Percentiles rank a stretch among this genome's conserved stretches.
phyloP scores from a whole-genome alignment of 2,888 invertebrate genomes.

The Agrilus mali region DNA sequence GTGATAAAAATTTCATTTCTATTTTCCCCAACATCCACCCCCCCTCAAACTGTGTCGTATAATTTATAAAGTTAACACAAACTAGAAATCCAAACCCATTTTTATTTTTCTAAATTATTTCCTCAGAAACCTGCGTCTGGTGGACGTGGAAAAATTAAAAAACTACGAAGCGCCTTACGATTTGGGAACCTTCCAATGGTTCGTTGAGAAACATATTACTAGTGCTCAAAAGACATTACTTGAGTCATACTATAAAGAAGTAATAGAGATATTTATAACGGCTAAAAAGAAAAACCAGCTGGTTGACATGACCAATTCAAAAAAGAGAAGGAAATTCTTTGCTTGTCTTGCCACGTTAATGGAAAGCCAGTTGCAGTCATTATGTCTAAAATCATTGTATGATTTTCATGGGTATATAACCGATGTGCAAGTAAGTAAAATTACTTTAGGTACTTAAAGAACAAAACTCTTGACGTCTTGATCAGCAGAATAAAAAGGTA shows the following conservation, averaged over 20 bases:
- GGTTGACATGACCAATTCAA: slow-evolving; percentile 51
- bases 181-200: slow-evolving; percentile 47
- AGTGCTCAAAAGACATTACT: slow-evolving; percentile 52
- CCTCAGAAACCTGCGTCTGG: slow-evolving; percentile 46
- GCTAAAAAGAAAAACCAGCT: slow-evolving; percentile 55
- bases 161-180: slow-evolving; percentile 53
- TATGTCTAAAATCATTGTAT: slow-evolving; percentile 67
- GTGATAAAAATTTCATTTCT: too few relatives aligned
- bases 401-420: slow-evolving; percentile 67
- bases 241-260: slow-evolving; percentile 50
- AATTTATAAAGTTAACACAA: not conserved
- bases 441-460: not conserved
- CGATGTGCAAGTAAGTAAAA: slow-evolving; percentile 53
- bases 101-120: slow-evolving; percentile 1
- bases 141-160: slow-evolving; percentile 46
- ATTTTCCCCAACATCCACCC: too few relatives aligned
- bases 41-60: not conserved
- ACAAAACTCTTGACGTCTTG: too few relatives aligned
- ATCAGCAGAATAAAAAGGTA: too few relatives aligned
- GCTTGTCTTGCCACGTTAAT: slow-evolving; percentile 76
- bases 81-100: not conserved
- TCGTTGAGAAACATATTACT: slow-evolving; percentile 47
- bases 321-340: slow-evolving; percentile 63
- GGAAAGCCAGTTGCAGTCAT: slow-evolving; percentile 74
- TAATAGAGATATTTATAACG: slow-evolving; percentile 50